Base-by-base conservation (phyloP, 2,113 vertebrate genomes). In the Brachyistius frenatus region DNA sequence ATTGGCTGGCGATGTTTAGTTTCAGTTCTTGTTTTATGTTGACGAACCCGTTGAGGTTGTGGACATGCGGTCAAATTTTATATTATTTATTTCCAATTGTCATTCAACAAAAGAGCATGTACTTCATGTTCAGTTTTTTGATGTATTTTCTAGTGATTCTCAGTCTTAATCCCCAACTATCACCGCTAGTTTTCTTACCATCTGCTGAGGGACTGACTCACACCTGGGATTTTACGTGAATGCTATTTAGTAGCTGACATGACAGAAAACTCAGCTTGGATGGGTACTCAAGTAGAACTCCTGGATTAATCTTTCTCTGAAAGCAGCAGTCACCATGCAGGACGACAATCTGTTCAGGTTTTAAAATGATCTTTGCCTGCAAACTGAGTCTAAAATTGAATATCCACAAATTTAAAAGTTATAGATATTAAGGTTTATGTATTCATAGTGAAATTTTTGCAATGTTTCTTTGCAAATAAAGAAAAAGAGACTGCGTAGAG, bases 231-330 rank as follows among this genome's bases (percentile, higher is more conserved):
- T 58, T 58, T 55, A 55, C 39, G 58, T 58, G 7, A 64, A 61
- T 52, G 41, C 0, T 16, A 8, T 61, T 54, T 7, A 46, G 41
- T 54, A 6, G 44, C 33, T 58, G 54, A 65, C 31, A 50, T 54
- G 1, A 76, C 41, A 33, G 53, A 46, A 66, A 52, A 33, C 11
- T 50, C 46, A 57, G 41, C 47, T 54, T 52, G 5, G 32, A 46
- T 35, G 15, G 66, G 23, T 60, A 1, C 36, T 75, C 30, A 33
- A 61, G 53, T 30, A 46, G 46, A 89, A 57, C 80, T 75, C 61
- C 47, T 66, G 52, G 55, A 66, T 78, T 76, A 73, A 62, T 73
- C 57, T 4, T 23, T 72, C 77, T 68, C 31, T 72, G 33, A 70
- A 81, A 3, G 16, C 44, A 75, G 57, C 37, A 66, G n/a, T 58